Percentiles rank a stretch among this genome's conserved stretches.
phyloP scores from a whole-genome alignment of 2,888 invertebrate species.

The Heliconius cydno region DNA sequence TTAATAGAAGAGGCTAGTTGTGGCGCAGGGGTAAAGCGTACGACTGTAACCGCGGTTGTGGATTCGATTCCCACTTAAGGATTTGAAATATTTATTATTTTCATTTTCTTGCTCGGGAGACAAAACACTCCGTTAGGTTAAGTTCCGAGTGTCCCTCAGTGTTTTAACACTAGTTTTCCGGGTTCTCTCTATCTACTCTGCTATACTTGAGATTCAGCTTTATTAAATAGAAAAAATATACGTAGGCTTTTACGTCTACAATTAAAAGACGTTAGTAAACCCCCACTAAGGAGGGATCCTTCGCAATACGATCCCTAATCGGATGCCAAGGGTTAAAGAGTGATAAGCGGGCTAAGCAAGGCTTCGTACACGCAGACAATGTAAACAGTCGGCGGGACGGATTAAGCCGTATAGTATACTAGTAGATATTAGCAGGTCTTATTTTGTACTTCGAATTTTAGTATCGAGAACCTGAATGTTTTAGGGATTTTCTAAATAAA shows the following conservation, averaged over 20 bases:
- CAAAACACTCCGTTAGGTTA: too few relatives aligned
- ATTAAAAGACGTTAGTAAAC: conserved; percentile 40
- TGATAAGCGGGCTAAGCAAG: conserved; percentile 47
- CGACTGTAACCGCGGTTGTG: too few relatives aligned
- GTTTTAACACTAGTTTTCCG: too few relatives aligned
- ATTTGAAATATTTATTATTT: too few relatives aligned
- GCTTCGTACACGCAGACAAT: conserved; percentile 43
- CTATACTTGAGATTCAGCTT: too few relatives aligned
- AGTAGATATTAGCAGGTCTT: neutral
- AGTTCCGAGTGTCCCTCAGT: too few relatives aligned
- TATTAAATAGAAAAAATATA: neutral
- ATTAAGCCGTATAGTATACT: conserved; percentile 37
- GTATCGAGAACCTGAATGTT: neutral
- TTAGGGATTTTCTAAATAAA: neutral
- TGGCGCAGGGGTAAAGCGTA: too few relatives aligned
- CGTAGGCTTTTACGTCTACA: neutral
- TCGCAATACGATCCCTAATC: conserved; percentile 46
- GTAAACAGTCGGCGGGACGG: conserved; percentile 37
- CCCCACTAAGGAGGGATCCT: conserved; percentile 45
- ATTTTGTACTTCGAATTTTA: conserved; percentile 6
- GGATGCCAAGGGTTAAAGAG: conserved; percentile 47
- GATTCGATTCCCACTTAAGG: too few relatives aligned
- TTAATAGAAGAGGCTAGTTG: neutral
- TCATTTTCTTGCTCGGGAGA: too few relatives aligned
- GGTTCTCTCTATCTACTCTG: too few relatives aligned